Percentiles rank a stretch among this genome's conserved stretches.
These are phyloP conservation scores for Anhinga rufa DNA, from an alignment of 2,113 vertebrate species.

Conservation along the genomic window DNA sequence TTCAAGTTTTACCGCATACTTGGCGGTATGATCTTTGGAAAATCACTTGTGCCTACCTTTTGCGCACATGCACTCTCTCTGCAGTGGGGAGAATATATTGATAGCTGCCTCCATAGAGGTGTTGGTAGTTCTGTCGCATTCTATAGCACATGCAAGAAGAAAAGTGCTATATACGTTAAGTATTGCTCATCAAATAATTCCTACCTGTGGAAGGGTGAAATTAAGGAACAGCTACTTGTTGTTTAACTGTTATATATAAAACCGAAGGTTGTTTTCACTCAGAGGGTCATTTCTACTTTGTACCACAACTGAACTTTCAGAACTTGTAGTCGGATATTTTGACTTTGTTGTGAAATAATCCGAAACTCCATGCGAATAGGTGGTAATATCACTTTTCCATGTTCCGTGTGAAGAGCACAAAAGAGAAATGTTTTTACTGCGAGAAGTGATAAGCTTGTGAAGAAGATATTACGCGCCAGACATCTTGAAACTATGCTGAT, in stretches of 20 bases:
- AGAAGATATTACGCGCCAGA: neutral
- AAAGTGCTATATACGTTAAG: conserved; percentile 12
- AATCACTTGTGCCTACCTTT: conserved; percentile 48
- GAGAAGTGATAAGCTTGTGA: neutral
- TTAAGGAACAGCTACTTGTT: conserved; percentile 1
- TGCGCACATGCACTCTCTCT: conserved; percentile 56
- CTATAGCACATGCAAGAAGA: conserved; percentile 12
- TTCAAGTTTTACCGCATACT: neutral
- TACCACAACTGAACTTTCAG: conserved; percentile 43
- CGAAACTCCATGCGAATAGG: neutral
- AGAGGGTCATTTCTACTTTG: conserved; percentile 48
- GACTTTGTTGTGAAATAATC: neutral
- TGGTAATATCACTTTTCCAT: neutral
- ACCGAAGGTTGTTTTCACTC: conserved; percentile 36
- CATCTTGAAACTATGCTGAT: neutral
- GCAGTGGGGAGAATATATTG: conserved; percentile 39
- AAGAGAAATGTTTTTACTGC: neutral
- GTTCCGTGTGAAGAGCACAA: conserved; percentile 30
- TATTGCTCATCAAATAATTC: conserved; percentile 27
- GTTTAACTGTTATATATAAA: neutral
- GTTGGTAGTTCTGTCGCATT: conserved; percentile 26
- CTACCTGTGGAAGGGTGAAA: conserved; percentile 30
- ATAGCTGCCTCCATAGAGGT: conserved; percentile 56
- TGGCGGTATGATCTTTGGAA: neutral
- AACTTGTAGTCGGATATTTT: neutral